Evolutionary conservation across 2,888 invertebrate genomes (phyloP).

Genomic region (Aleiodes alternator): DNA sequence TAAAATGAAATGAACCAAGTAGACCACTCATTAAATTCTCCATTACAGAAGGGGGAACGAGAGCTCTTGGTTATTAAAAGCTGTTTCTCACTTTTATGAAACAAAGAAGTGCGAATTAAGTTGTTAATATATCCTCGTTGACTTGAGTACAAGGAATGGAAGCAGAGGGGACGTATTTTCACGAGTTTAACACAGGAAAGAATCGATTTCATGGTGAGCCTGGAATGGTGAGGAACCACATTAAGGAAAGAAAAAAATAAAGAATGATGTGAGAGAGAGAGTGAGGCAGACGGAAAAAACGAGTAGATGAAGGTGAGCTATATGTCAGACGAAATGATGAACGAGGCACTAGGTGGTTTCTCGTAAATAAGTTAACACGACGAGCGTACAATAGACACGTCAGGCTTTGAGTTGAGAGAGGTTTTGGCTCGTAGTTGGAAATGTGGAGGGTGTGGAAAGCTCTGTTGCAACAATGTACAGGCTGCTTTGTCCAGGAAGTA

Average conservation of each 20-base stretch:
- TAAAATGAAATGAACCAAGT: slow-evolving; percentile 10
- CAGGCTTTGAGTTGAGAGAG: slow-evolving; percentile 44
- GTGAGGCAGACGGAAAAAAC: slow-evolving; percentile 3
- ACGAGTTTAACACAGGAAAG: slow-evolving; percentile 7
- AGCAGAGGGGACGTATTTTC: slow-evolving; percentile 8
- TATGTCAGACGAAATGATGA: slow-evolving; percentile 42
- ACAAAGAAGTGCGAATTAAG: slow-evolving; percentile 73
- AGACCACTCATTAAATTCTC: slow-evolving; percentile 33
- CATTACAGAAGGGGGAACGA: slow-evolving; percentile 36
- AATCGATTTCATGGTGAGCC: slow-evolving; percentile 18
- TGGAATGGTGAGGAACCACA: background rate
- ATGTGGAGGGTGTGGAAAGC: slow-evolving; percentile 57
- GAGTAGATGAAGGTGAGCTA: slow-evolving; percentile 28
- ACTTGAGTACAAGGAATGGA: slow-evolving; percentile 9
- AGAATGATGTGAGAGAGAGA: background rate
- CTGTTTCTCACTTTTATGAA: slow-evolving; percentile 73
- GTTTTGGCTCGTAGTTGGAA: slow-evolving; percentile 15
- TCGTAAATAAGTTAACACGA: slow-evolving; percentile 64
- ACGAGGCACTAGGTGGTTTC: slow-evolving; percentile 52
- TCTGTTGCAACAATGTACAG: slow-evolving; percentile 13
- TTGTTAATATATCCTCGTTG: slow-evolving; percentile 66
- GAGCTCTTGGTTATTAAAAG: slow-evolving; percentile 68
- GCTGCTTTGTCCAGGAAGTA: slow-evolving; percentile 67
- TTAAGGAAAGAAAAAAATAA: background rate
- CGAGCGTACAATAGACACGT: slow-evolving; percentile 57